Evolutionary conservation across 2,888 invertebrate species (phyloP).

Genomic region (Oxyteleia sp.): DNA sequence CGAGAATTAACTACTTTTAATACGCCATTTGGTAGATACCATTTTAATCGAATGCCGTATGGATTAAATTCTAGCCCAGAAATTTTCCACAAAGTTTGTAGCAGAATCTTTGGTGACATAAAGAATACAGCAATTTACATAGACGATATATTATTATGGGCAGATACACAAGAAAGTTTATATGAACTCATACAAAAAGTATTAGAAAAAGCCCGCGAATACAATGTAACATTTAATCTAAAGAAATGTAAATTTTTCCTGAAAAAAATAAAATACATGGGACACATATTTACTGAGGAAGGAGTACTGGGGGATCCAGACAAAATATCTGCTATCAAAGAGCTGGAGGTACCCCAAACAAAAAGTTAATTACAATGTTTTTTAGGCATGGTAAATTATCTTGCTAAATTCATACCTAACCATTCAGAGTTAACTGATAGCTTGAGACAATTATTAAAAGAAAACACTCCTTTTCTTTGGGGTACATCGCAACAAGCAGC

Average conservation of each 20-base stretch:
- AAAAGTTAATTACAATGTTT: background rate
- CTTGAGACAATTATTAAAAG: constrained; percentile 73
- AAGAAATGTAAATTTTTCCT: constrained; percentile 59
- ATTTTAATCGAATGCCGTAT: constrained; percentile 63
- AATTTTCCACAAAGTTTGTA: constrained; percentile 75
- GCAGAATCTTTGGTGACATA: constrained; percentile 75
- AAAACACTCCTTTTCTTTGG: constrained; percentile 73
- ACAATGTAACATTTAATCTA: constrained; percentile 59
- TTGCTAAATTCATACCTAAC: constrained; percentile 12
- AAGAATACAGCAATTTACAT: constrained; percentile 73
- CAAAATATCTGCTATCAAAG: background rate
- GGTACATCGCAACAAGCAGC: constrained; percentile 74
- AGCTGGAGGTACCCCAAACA: background rate
- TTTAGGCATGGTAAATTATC: constrained; percentile 17
- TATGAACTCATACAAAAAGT: constrained; percentile 62
- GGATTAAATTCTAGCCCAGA: constrained; percentile 76
- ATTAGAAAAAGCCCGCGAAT: constrained; percentile 43
- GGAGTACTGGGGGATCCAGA: background rate
- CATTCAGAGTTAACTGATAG: background rate
- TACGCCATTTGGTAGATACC: constrained; percentile 49
- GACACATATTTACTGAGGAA: constrained; percentile 27
- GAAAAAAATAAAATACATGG: constrained; percentile 57
- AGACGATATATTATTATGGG: constrained; percentile 79
- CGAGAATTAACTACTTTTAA: constrained; percentile 40
- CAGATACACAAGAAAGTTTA: constrained; percentile 74